Percentiles rank a stretch among this genome's conserved stretches.
Evolutionary conservation across 2,113 vertebrate species (phyloP).

Genomic region (Perca flavescens): DNA sequence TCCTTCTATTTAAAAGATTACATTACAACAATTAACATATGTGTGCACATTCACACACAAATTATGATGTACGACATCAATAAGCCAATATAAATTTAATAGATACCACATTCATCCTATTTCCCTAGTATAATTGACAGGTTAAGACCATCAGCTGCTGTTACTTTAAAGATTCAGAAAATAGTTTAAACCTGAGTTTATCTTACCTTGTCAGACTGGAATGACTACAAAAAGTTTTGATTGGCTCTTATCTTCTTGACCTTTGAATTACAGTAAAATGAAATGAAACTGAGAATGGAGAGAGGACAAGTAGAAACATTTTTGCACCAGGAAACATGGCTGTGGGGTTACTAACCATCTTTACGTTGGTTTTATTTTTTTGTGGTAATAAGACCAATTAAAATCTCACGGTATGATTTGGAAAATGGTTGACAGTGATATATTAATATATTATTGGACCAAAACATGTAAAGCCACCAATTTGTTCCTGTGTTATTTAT

Average conservation of each 20-base stretch:
- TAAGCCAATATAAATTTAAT: too few species aligned
- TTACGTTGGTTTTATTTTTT: background rate
- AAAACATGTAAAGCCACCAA: background rate
- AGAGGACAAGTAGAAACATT: background rate
- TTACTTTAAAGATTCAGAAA: background rate
- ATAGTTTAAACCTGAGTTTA: slow-evolving; percentile 4
- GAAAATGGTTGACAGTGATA: background rate
- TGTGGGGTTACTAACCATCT: slow-evolving; percentile 15
- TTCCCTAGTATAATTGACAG: background rate
- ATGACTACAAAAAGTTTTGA: background rate
- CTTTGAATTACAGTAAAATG: background rate
- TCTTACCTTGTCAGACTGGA: background rate
- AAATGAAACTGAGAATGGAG: background rate
- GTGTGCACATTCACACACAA: background rate
- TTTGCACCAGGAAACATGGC: background rate
- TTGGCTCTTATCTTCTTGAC: slow-evolving; percentile 1
- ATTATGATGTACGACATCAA: background rate
- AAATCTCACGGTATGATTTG: background rate
- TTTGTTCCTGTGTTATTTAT: background rate
- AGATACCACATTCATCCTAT: background rate
- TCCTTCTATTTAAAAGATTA: background rate
- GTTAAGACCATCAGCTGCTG: background rate
- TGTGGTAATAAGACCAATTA: background rate
- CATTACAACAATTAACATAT: background rate
- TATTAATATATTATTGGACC: background rate